Conservation (phyloP, 1,140 invertebrate genomes). For the Onthophagus taurus region DNA sequence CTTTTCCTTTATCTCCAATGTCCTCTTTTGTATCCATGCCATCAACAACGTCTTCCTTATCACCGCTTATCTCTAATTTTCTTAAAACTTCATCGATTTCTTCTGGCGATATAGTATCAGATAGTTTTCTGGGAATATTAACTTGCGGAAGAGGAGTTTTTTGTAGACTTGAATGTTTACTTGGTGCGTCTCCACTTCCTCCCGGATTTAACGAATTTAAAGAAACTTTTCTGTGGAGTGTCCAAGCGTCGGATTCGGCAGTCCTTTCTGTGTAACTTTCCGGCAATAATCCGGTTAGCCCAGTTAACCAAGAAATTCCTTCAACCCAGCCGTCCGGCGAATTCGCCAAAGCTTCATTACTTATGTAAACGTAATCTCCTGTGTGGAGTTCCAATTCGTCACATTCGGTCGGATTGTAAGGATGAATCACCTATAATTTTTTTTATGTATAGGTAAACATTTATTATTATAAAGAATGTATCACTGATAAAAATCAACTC, state of each 20-base stretch:
- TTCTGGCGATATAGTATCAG: neutral
- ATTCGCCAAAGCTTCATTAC: slow-evolving; percentile 56
- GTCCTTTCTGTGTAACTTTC: slow-evolving; percentile 72
- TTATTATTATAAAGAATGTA: too few relatives aligned
- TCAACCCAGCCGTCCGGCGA: slow-evolving; percentile 79
- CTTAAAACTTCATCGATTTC: slow-evolving; percentile 7
- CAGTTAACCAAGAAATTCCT: slow-evolving; percentile 81
- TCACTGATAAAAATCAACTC: slow-evolving; percentile 44
- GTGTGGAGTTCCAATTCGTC: slow-evolving; percentile 79
- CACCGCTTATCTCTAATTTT: slow-evolving; percentile 1
- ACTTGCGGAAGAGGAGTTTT: slow-evolving; percentile 6
- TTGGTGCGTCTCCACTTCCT: slow-evolving; percentile 3
- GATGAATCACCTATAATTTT: slow-evolving; percentile 56
- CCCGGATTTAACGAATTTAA: slow-evolving; percentile 32
- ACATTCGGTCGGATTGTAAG: slow-evolving; percentile 62
- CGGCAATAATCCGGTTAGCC: slow-evolving; percentile 66
- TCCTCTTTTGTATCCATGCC: too few relatives aligned
- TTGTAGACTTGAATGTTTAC: too few relatives aligned
- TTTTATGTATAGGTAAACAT: too few relatives aligned
- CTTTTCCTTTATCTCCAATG: slow-evolving; percentile 1
- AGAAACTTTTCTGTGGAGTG: slow-evolving; percentile 61
- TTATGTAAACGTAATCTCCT: slow-evolving; percentile 79
- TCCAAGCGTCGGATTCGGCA: slow-evolving; percentile 85
- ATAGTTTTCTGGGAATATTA: slow-evolving; percentile 1
- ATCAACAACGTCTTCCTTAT: slow-evolving; percentile 1